phyloP scores from a whole-genome alignment of 2,113 vertebrate genomes.

The Synodontis membranacea region DNA sequence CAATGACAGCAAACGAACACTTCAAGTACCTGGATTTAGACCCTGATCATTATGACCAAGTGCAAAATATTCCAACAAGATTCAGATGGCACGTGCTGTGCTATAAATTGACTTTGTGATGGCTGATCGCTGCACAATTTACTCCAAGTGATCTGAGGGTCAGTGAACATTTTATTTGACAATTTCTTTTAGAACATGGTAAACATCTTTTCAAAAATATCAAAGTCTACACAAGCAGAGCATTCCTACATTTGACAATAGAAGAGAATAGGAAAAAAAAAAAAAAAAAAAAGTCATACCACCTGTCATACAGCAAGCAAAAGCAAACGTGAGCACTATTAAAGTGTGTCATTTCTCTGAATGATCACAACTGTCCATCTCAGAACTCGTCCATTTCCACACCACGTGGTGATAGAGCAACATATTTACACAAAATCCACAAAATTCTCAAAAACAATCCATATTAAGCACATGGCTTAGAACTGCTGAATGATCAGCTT shows the following conservation, averaged over 20 bases:
- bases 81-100: background rate
- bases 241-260: constrained; percentile 10
- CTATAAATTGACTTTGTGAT: background rate
- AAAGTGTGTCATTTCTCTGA: background rate
- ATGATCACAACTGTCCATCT: constrained; percentile 32
- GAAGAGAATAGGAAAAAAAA: too few relatives aligned
- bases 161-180: background rate
- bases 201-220: background rate
- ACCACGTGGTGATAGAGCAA: background rate
- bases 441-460: background rate
- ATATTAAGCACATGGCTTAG: constrained; percentile 52
- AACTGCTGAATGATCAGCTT: constrained; percentile 93
- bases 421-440: constrained; percentile 45
- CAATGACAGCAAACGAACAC: background rate
- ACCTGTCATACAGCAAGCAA: constrained; percentile 7
- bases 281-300: background rate
- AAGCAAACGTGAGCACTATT: background rate
- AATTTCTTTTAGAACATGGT: constrained; percentile 14
- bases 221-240: background rate
- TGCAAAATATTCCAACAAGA: background rate
- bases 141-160: background rate
- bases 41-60: background rate
- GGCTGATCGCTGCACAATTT: background rate
- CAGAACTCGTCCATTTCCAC: constrained; percentile 7
- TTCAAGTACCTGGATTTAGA: background rate